Conservation (phyloP, 2,113 vertebrate genomes). For the Anser brachyrhynchus region DNA sequence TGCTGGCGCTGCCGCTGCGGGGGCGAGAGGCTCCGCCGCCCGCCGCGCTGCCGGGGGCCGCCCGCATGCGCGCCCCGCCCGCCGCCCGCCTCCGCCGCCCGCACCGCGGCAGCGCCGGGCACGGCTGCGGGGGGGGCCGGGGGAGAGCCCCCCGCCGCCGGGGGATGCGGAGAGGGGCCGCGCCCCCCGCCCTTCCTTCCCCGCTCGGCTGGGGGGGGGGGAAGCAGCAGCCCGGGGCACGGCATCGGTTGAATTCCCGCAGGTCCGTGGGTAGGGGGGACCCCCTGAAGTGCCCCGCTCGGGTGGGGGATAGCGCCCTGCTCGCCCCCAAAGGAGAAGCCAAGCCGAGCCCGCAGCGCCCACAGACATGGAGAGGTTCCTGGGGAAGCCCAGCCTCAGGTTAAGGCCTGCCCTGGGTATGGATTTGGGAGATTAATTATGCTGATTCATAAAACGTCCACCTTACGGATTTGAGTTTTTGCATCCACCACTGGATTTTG, state of each 20-base stretch:
- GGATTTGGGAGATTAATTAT: background rate
- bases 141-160: no score
- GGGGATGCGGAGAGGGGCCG: background rate
- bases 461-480: background rate
- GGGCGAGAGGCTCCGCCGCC: conserved; percentile 48
- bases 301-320: rapidly evolving
- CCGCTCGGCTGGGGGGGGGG: no score
- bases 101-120: background rate
- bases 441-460: conserved; percentile 42
- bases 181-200: no score
- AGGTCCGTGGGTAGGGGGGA: no score
- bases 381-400: background rate
- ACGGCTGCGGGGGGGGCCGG: no score
- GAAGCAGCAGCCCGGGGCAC: no score
- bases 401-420: background rate
- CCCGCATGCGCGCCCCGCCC: conserved; percentile 26
- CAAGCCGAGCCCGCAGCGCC: background rate
- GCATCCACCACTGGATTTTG: background rate
- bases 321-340: background rate
- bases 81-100: background rate
- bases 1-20: conserved; percentile 70
- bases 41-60: conserved; percentile 14
- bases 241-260: no score
- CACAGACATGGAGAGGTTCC: background rate
- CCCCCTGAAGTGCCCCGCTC: background rate